These are phyloP conservation scores for Pluvialis apricaria DNA, from an alignment of 2,113 vertebrate genomes.

Conservation along the genomic window DNA sequence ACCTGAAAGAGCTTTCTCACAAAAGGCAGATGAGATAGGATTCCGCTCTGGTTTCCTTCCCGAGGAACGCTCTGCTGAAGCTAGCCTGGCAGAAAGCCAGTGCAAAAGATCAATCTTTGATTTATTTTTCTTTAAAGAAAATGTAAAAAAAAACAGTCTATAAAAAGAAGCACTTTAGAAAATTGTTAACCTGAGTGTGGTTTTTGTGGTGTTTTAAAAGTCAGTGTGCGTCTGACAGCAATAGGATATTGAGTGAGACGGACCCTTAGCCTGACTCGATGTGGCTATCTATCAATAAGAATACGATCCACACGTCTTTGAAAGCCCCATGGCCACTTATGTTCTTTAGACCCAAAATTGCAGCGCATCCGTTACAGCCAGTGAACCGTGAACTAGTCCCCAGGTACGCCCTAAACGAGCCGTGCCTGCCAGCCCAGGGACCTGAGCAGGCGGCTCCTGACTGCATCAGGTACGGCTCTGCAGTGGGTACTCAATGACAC, in stretches of 20 bases:
- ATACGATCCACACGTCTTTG: not conserved
- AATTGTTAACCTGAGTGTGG: not conserved
- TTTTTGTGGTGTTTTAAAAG: not conserved
- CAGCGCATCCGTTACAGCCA: not conserved
- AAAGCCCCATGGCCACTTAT: not conserved
- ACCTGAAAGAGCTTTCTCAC: not conserved
- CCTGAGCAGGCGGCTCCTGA: not conserved
- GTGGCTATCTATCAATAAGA: not conserved
- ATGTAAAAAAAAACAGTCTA: not conserved
- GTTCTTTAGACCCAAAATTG: not conserved
- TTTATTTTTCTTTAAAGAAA: not conserved
- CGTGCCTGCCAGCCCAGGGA: not conserved
- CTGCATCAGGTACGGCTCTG: not conserved
- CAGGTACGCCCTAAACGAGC: not conserved
- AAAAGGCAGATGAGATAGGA: not conserved
- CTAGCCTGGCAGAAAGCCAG: not conserved
- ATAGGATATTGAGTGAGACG: not conserved
- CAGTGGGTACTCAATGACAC: not conserved
- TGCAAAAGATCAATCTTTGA: not conserved
- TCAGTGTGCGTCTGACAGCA: not conserved
- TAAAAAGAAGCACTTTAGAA: not conserved
- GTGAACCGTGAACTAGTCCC: not conserved
- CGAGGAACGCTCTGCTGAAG: not conserved
- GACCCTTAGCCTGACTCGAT: not conserved
- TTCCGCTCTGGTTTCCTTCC: not conserved